A percentile compares a stretch with the other conserved stretches of the same genome.
Conservation (phyloP, 1,140 invertebrate species). For the Chironomus striatipennis region DNA sequence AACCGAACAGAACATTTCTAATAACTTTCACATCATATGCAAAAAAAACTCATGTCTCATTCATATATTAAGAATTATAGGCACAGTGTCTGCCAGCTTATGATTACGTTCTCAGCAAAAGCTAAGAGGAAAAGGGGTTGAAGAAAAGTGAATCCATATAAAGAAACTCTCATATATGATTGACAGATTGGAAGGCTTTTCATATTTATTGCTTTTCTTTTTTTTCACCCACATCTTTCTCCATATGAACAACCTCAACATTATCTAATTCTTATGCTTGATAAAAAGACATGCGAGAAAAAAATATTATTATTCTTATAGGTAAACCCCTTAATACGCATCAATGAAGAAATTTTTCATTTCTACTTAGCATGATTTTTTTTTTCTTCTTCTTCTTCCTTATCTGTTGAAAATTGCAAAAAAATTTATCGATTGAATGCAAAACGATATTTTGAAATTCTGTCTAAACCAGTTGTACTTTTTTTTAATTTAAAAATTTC, state of each 20-base stretch:
- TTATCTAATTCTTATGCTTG: background rate
- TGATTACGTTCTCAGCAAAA: background rate
- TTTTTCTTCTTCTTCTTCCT: background rate
- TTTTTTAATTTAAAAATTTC: background rate
- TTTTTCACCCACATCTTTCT: background rate
- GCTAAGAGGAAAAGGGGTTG: background rate
- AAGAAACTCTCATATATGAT: background rate
- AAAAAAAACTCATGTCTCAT: too few species aligned
- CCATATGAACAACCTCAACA: background rate
- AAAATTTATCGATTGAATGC: too few species aligned
- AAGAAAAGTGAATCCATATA: background rate
- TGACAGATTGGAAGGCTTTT: conserved; percentile 21
- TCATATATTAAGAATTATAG: too few species aligned
- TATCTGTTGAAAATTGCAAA: background rate
- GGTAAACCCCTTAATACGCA: background rate
- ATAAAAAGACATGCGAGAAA: too few species aligned
- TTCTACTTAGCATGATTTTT: background rate
- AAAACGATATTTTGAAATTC: too few species aligned
- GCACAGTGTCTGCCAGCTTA: background rate
- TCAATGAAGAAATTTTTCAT: background rate
- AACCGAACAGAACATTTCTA: background rate
- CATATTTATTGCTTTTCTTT: background rate
- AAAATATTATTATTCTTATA: too few species aligned
- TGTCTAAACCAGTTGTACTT: too few species aligned
- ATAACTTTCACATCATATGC: too few species aligned